A percentile compares a stretch with the other conserved stretches of the same genome.
Evolutionary conservation across 2,113 vertebrate genomes (phyloP).

Genomic region (Pedionomus torquatus): DNA sequence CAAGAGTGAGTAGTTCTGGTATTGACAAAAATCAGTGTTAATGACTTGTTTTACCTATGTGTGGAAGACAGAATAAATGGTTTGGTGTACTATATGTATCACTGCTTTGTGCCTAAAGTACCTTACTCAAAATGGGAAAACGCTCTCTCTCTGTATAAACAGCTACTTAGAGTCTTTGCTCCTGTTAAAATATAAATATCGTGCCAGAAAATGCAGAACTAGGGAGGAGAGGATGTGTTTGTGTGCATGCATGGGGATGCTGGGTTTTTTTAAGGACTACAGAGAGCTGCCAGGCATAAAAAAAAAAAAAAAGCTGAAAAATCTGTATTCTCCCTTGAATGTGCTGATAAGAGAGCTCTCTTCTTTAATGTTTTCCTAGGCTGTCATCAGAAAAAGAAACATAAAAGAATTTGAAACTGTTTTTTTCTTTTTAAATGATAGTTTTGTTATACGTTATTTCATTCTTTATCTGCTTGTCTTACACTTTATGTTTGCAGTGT

Average conservation of each 20-base stretch:
- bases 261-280: neutral
- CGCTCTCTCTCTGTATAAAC: neutral
- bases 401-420: neutral
- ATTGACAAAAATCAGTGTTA: neutral
- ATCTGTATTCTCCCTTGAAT: neutral
- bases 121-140: neutral
- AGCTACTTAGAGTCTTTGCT: neutral
- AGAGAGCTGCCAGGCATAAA: neutral
- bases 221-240: neutral
- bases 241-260: neutral
- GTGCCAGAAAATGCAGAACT: neutral
- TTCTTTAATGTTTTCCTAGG: neutral
- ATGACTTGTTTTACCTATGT: neutral
- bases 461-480: slow-evolving; percentile 35
- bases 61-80: neutral
- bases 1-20: slow-evolving; percentile 77
- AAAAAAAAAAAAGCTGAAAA: neutral
- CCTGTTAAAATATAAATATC: neutral
- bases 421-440: neutral
- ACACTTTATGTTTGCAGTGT: slow-evolving; percentile 13
- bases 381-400: neutral
- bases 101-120: neutral
- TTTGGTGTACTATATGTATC: neutral
- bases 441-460: slow-evolving; percentile 8
- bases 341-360: slow-evolving; percentile 2